Base-by-base conservation (phyloP, 53 echinoderm and acorn worm genomes). In the Luidia sarsii region DNA sequence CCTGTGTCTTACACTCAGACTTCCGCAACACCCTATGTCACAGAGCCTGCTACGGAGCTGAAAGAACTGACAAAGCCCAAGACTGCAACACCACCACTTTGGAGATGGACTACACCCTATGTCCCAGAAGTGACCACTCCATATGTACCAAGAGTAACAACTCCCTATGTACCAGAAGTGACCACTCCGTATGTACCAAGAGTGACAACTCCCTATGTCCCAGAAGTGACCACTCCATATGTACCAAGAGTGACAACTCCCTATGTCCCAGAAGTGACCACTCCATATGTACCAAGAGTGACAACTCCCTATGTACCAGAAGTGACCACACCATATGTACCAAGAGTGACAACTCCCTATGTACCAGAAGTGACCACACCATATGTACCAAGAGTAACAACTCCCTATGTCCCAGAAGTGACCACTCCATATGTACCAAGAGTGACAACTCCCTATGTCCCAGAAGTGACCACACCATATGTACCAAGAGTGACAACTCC, bases 1-100 rank as follows among this genome's bases (percentile, higher is more conserved):
- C 64, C 66, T 25, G 7, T 6, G 4, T 24, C 57, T 23, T 24
- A 57, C 28, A 7, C 39, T 51, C 71, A 9, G 45, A 48, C 71
- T 2, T 52, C 72, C 0, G 63, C 82, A 21, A 72, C 82, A 54
- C 72, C 65, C 32, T 54, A 54, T 28, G 34, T 67, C 0, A 82
- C 74, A 18, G 55, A 27, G 4, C 46, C 33, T 18, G 55, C 31
- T 18, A 67, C 21, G 73, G 82, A 27, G 45, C 36, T 66, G 68
- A 33, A 32, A 46, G 37, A 24, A 18, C 4, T 56, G 54, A 56
- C 55, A 19, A 30, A 57, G 10, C 75, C 55, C 56, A 37, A 24
- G 20, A 33, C 24, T 14, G 39, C 48, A 7, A 35, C 41, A 41
- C 41, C 41, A 41, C 41, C 41, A 41, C 41, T 41, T 41, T 41